Percentiles rank a stretch among this genome's conserved stretches.
Evolutionary conservation across 1,140 invertebrate species (phyloP).

Genomic region (Lucilia cuprina): DNA sequence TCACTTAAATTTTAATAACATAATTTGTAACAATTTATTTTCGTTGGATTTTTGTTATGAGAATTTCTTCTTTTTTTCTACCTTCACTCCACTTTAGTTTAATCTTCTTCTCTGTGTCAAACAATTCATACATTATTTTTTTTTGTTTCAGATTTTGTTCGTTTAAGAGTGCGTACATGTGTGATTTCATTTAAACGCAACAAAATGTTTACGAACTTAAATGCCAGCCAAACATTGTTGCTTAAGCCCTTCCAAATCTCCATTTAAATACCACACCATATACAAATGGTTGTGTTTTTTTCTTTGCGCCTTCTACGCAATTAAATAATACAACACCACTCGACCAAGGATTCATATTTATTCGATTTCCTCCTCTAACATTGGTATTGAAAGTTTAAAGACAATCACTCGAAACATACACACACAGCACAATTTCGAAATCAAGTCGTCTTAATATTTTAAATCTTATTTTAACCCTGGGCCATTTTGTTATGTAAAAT

Average conservation of each 20-base stretch:
- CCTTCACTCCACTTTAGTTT: neutral
- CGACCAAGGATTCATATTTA: neutral
- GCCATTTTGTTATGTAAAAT: conserved; percentile 17
- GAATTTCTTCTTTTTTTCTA: neutral
- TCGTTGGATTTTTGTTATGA: too few species aligned
- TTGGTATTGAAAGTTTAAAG: neutral
- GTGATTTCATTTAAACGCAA: too few species aligned
- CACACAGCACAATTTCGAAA: neutral
- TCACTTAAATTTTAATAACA: conserved; percentile 34
- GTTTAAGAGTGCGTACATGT: too few species aligned
- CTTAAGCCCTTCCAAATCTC: neutral
- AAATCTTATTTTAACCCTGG: conserved; percentile 28
- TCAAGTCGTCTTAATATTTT: conserved; percentile 19
- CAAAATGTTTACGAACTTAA: neutral
- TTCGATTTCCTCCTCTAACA: conserved; percentile 24
- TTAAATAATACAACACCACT: conserved; percentile 1
- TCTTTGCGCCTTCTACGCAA: neutral
- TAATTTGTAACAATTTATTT: conserved; percentile 35
- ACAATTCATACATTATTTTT: too few species aligned
- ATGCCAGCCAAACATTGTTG: neutral
- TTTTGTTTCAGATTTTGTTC: too few species aligned
- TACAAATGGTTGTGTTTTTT: neutral
- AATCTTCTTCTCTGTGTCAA: too few species aligned
- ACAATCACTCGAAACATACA: neutral
- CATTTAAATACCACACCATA: too few species aligned